phyloP scores from a whole-genome alignment of 2,888 invertebrate genomes.

The Hydrotaea diabolus region DNA sequence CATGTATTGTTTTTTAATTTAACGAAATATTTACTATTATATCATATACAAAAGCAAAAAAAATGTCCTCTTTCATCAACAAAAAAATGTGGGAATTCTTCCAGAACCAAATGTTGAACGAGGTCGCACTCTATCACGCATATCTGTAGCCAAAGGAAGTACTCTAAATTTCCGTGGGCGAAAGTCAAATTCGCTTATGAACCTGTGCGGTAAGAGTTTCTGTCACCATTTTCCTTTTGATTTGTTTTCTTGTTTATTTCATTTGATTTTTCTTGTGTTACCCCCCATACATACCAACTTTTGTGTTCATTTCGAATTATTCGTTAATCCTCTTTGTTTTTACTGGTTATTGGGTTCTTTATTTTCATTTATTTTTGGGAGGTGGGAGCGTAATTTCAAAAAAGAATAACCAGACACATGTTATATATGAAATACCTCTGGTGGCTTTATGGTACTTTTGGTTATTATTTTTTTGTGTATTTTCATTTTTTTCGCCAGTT shows the following conservation, averaged over 20 bases:
- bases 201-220: conserved; percentile 93
- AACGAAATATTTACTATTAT: conserved; percentile 9
- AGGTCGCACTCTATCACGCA: conserved; percentile 83
- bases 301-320: neutral
- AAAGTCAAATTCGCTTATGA: conserved; percentile 97
- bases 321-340: neutral
- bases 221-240: conserved; percentile 55
- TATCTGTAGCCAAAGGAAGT: conserved; percentile 90
- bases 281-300: conserved; percentile 17
- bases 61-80: conserved; percentile 2
- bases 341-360: neutral
- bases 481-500: neutral
- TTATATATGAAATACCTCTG: neutral
- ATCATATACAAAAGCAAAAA: conserved; percentile 8
- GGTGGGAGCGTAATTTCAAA: neutral
- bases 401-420: too few relatives aligned
- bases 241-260: conserved; percentile 42
- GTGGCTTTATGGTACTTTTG: conserved; percentile 21
- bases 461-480: conserved; percentile 1
- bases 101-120: conserved; percentile 82
- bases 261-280: conserved; percentile 14
- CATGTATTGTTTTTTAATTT: conserved; percentile 4
- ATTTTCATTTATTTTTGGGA: conserved; percentile 27
- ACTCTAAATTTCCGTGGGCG: conserved; percentile 93
- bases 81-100: conserved; percentile 73